Evolutionary conservation across 2,113 vertebrate species (phyloP).

Genomic region (Lagopus muta): DNA sequence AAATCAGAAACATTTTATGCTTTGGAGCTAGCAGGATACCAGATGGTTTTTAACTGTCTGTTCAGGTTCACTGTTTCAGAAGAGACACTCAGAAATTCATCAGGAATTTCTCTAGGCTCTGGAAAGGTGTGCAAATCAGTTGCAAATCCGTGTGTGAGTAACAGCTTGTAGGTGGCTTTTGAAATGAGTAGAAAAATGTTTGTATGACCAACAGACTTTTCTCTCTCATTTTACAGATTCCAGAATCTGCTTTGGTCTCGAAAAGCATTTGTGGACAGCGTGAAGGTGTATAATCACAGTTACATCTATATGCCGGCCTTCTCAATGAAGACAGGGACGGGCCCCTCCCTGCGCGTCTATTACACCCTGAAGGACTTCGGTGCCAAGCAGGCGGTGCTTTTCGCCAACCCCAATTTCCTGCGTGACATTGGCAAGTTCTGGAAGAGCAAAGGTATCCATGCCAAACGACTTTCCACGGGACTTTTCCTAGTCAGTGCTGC

Average conservation of each 20-base stretch:
- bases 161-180: not conserved
- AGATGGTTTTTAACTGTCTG: not conserved
- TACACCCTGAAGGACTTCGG: conserved; percentile 87
- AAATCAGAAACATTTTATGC: not conserved
- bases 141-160: not conserved
- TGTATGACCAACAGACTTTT: not conserved
- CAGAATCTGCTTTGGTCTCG: conserved; percentile 96
- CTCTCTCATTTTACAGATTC: conserved; percentile 79
- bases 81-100: not conserved
- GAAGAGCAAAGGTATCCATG: conserved; percentile 90
- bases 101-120: not conserved
- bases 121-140: not conserved
- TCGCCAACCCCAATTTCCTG: conserved; percentile 95
- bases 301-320: conserved; percentile 98
- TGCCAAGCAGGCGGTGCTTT: conserved; percentile 91
- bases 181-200: not conserved
- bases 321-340: conserved; percentile 92
- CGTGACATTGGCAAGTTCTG: conserved; percentile 91
- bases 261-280: conserved; percentile 90
- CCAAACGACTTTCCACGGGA: conserved; percentile 92
- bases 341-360: conserved; percentile 88
- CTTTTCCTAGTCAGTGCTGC: conserved; percentile 94
- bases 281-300: conserved; percentile 92
- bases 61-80: not conserved
- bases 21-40: not conserved